Evolutionary conservation across 2,797 vertebrate species (phyloP).

Genomic region (Etheostoma perlongum): DNA sequence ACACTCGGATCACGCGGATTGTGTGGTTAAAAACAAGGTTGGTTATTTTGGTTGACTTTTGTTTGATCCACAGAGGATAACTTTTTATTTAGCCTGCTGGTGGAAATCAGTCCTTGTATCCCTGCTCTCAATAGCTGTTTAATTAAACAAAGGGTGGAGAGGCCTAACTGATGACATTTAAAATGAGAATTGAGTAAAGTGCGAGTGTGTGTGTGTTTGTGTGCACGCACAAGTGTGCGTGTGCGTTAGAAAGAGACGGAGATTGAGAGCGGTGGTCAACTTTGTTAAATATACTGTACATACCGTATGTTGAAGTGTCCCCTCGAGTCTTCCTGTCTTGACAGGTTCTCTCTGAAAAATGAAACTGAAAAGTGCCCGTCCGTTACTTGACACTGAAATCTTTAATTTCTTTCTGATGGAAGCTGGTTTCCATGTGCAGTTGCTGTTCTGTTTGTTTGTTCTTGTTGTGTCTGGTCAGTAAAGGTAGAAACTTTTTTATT

Average conservation of each 20-base stretch:
- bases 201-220: not conserved
- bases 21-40: not conserved
- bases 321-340: slow-evolving; percentile 67
- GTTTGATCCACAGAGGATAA: slow-evolving; percentile 44
- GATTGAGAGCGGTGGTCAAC: not conserved
- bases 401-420: slow-evolving; percentile 44
- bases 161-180: slow-evolving; percentile 37
- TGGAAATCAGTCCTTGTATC: slow-evolving; percentile 37
- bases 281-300: slow-evolving; percentile 38
- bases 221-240: not conserved
- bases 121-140: slow-evolving; percentile 35
- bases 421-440: slow-evolving; percentile 38
- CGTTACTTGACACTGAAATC: slow-evolving; percentile 76
- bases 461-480: slow-evolving; percentile 39
- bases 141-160: slow-evolving; percentile 39
- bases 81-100: slow-evolving; percentile 30
- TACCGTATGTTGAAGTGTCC: slow-evolving; percentile 44
- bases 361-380: slow-evolving; percentile 76
- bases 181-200: slow-evolving; percentile 28
- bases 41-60: slow-evolving; percentile 30
- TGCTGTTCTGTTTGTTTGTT: slow-evolving; percentile 50
- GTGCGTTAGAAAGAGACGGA: no score
- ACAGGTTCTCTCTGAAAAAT: slow-evolving; percentile 67
- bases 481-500: slow-evolving; percentile 43
- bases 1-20: not conserved